Evolutionary conservation across 2,113 vertebrate genomes (phyloP).

Genomic region (Mesocricetus auratus): DNA sequence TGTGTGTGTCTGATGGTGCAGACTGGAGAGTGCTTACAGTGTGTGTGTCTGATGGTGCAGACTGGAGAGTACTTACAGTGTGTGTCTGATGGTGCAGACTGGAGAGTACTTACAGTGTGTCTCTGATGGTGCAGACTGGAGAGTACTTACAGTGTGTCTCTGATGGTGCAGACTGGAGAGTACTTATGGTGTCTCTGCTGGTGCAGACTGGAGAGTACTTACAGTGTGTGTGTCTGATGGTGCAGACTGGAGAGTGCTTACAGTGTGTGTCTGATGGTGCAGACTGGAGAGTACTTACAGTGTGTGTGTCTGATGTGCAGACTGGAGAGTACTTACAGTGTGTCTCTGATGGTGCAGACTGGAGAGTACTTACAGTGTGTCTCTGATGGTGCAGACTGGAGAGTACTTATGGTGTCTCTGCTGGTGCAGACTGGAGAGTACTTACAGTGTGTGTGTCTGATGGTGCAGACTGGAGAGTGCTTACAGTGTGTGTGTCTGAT

Average conservation of each 20-base stretch:
- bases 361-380: accelerated
- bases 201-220: accelerated
- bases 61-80: accelerated
- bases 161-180: accelerated
- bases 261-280: accelerated
- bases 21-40: accelerated
- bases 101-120: accelerated
- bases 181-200: accelerated
- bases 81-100: accelerated
- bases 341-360: accelerated
- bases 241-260: accelerated
- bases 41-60: accelerated
- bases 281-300: accelerated
- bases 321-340: accelerated
- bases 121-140: accelerated
- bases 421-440: accelerated
- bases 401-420: accelerated
- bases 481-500: accelerated
- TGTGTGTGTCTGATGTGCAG: accelerated
- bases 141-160: accelerated
- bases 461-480: accelerated
- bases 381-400: accelerated
- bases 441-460: accelerated
- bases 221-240: accelerated
- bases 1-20: accelerated